Conservation (phyloP, 2,797 vertebrate genomes). For the Oceanodroma leucorhoa region DNA sequence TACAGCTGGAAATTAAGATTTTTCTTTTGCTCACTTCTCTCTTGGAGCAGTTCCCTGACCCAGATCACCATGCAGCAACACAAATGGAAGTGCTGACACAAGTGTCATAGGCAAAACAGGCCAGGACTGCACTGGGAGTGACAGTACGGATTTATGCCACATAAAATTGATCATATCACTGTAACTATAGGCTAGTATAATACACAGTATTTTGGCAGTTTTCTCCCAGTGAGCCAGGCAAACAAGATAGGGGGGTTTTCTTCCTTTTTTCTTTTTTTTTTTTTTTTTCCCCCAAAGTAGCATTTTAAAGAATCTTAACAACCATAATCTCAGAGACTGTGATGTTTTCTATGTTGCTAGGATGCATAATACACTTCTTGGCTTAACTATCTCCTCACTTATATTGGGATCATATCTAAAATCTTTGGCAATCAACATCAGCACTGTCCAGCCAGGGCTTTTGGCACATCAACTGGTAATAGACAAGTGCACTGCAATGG, state of each 20-base stretch:
- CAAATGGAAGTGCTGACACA: neutral
- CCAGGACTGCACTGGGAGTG: neutral
- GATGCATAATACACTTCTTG: neutral
- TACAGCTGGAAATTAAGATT: neutral
- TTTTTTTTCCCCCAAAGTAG: neutral
- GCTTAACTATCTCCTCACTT: neutral
- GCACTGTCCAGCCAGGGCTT: neutral
- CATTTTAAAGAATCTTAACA: neutral
- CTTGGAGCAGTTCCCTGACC: neutral
- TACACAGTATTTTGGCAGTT: neutral
- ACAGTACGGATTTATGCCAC: neutral
- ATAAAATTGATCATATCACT: neutral
- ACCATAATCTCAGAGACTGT: neutral
- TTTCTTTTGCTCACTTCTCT: neutral
- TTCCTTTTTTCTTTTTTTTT: neutral
- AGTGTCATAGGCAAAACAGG: neutral
- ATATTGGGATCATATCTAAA: neutral
- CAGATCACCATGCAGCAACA: fast-evolving
- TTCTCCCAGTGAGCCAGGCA: neutral
- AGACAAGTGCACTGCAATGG: neutral
- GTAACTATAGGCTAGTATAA: neutral
- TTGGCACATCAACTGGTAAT: neutral
- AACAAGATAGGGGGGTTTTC: neutral
- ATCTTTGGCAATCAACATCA: neutral
- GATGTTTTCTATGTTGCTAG: neutral